phyloP scores from a whole-genome alignment of 2,113 vertebrate genomes.

The Ceyx cyanopectus region DNA sequence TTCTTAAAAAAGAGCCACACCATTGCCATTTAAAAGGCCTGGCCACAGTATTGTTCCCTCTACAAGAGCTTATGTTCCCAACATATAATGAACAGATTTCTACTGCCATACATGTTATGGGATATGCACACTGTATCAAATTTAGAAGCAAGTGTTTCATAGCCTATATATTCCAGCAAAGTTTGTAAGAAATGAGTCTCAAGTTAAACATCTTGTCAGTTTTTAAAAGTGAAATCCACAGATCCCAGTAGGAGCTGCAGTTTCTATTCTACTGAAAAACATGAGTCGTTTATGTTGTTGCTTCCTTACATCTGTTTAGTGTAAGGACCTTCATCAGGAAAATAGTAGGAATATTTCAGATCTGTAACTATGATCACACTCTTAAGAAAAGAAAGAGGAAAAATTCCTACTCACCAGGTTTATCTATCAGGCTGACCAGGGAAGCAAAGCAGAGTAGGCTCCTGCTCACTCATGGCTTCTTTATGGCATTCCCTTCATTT shows the following conservation, averaged over 20 bases:
- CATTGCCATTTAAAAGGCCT: not conserved
- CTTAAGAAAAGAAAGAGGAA: not conserved
- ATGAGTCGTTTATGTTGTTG: not conserved
- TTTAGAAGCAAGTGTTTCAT: not conserved
- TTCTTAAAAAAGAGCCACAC: not conserved
- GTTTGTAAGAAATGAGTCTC: not conserved
- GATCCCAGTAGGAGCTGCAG: not conserved
- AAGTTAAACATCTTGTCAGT: not conserved
- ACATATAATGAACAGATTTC: not conserved
- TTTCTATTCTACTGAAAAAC: not conserved
- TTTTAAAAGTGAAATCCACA: not conserved
- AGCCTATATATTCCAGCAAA: not conserved
- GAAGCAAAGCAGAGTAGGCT: not conserved
- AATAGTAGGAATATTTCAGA: not conserved
- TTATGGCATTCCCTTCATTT: not conserved
- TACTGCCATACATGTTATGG: not conserved
- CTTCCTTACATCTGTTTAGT: not conserved
- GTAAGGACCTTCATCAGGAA: not conserved
- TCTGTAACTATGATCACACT: not conserved
- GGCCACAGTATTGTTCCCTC: not conserved
- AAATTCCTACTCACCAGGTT: conserved; percentile 15
- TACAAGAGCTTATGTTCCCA: not conserved
- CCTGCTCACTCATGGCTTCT: not conserved
- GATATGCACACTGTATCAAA: not conserved
- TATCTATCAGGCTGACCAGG: not conserved